Percentiles rank a stretch among this genome's conserved stretches.
Evolutionary conservation across 2,888 invertebrate genomes (phyloP).

Genomic region (Hypomecis punctinalis): DNA sequence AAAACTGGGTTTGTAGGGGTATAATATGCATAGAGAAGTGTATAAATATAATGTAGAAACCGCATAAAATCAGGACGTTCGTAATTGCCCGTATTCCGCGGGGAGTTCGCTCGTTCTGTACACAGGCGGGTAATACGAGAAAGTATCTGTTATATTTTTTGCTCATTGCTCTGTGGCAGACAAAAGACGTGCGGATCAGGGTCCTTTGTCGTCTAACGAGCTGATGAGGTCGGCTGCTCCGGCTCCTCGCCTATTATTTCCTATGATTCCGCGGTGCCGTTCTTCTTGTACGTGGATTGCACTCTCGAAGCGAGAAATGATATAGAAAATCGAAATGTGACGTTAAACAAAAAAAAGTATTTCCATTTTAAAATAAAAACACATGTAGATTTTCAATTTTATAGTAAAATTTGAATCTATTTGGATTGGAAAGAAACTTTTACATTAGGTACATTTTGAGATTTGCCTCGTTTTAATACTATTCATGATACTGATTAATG

Average conservation of each 20-base stretch:
- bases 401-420: too few species aligned
- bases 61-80: conserved; percentile 44
- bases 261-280: conserved; percentile 41
- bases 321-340: neutral
- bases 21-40: conserved; percentile 30
- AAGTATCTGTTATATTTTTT: conserved; percentile 57
- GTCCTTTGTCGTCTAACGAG: conserved; percentile 68
- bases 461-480: too few species aligned
- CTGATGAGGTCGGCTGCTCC: conserved; percentile 54
- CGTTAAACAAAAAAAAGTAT: neutral
- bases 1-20: conserved; percentile 24
- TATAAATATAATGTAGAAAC: conserved; percentile 32
- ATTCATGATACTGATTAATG: too few species aligned
- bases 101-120: conserved; percentile 40
- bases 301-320: conserved; percentile 18
- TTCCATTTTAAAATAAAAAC: neutral
- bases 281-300: conserved; percentile 31
- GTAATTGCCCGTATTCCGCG: conserved; percentile 47
- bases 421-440: too few species aligned
- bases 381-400: too few species aligned
- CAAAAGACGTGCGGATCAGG: conserved; percentile 59
- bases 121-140: conserved; percentile 39
- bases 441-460: too few species aligned
- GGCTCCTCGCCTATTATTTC: conserved; percentile 43
- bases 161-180: conserved; percentile 54